A percentile compares a stretch with the other conserved stretches of the same genome.
Conservation (phyloP, 2,113 vertebrate species). For the Boleophthalmus pectinirostris region DNA sequence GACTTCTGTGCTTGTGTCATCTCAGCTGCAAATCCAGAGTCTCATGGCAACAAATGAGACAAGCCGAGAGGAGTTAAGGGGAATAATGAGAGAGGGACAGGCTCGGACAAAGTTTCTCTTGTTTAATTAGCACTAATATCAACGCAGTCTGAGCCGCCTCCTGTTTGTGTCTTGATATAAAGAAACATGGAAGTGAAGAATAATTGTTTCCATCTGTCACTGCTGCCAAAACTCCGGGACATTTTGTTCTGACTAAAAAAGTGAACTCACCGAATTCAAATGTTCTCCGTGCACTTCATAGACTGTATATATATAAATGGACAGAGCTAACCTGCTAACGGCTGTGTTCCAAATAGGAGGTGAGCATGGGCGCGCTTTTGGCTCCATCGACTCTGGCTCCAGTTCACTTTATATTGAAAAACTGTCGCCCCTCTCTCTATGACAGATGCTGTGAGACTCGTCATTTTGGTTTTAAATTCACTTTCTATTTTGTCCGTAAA, state of each 20-base stretch:
- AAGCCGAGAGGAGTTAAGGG: slow-evolving; percentile 12
- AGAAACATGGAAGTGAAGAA: background rate
- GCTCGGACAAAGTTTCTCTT: background rate
- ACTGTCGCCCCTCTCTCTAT: too few species aligned
- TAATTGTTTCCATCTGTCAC: background rate
- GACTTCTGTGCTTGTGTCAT: slow-evolving; percentile 26
- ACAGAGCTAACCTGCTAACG: background rate
- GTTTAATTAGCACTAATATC: slow-evolving; percentile 1
- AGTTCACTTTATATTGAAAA: too few species aligned
- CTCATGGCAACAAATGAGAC: slow-evolving; percentile 30
- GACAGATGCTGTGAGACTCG: too few species aligned
- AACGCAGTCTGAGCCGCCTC: background rate
- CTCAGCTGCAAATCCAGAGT: slow-evolving; percentile 18
- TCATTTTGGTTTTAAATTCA: too few species aligned
- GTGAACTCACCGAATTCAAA: background rate
- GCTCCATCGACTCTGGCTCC: too few species aligned
- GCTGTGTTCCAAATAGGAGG: too few species aligned
- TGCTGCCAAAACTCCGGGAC: background rate
- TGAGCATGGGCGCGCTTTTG: too few species aligned
- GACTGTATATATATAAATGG: too few species aligned
- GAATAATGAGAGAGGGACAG: background rate
- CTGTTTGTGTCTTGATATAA: background rate
- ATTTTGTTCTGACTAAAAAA: background rate
- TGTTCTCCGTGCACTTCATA: background rate
- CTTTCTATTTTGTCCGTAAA: too few species aligned